Conservation (phyloP, 2,888 invertebrate genomes). For the Pollenia angustigena region DNA sequence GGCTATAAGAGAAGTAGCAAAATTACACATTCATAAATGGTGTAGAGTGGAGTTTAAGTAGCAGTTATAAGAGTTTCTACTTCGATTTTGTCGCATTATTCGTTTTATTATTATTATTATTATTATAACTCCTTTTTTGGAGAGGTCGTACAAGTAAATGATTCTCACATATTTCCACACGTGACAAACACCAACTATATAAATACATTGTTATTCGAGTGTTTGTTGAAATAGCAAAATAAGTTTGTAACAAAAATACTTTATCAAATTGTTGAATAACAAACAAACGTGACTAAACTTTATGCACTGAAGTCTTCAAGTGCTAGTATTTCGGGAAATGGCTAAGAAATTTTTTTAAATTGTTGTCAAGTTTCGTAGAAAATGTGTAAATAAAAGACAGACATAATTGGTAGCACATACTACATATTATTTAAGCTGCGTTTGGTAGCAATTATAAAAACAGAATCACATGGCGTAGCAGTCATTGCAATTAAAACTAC, state of each 20-base stretch:
- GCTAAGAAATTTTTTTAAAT: too few relatives aligned
- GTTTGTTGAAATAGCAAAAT: not conserved
- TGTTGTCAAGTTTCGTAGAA: too few relatives aligned
- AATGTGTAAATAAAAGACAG: too few relatives aligned
- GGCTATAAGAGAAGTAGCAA: conserved; percentile 4
- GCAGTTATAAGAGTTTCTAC: conserved; percentile 42
- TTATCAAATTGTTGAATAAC: conserved; percentile 23
- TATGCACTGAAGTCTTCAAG: too few relatives aligned
- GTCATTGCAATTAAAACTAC: too few relatives aligned
- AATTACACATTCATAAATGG: conserved; percentile 67
- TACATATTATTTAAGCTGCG: too few relatives aligned
- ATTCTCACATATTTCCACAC: conserved; percentile 51
- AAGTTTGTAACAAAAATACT: conserved; percentile 25
- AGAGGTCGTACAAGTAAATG: conserved; percentile 31
- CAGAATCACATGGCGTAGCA: too few relatives aligned
- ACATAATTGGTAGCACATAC: too few relatives aligned
- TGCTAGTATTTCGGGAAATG: too few relatives aligned
- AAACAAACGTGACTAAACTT: conserved; percentile 8
- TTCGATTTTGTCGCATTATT: conserved; percentile 29
- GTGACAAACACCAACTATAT: conserved; percentile 40
- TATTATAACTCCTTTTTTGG: not conserved
- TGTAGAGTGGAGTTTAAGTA: conserved; percentile 24
- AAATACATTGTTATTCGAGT: not conserved
- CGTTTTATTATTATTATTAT: conserved; percentile 21
- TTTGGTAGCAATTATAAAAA: too few relatives aligned